Percentiles rank a stretch among this genome's conserved stretches.
phyloP scores from a whole-genome alignment of 1,140 invertebrate genomes.

The Mamestra configurata region DNA sequence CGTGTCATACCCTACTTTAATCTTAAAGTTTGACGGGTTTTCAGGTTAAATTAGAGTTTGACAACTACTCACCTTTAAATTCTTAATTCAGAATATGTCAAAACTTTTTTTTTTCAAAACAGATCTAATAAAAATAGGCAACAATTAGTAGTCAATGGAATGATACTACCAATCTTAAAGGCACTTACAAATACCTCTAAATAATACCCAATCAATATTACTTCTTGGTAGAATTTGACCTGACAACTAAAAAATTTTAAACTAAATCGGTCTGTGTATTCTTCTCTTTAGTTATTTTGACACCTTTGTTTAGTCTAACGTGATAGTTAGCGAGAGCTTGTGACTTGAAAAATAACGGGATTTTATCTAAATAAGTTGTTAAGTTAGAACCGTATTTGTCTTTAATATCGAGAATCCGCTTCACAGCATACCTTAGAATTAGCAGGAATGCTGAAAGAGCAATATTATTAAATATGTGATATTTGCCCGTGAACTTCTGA shows the following conservation, averaged over 20 bases:
- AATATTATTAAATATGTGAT: not conserved
- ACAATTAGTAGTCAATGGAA: too few relatives aligned
- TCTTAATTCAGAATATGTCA: too few relatives aligned
- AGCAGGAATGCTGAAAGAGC: not conserved
- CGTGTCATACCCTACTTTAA: too few relatives aligned
- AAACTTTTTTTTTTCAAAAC: too few relatives aligned
- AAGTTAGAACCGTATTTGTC: constrained; percentile 22
- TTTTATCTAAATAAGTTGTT: constrained; percentile 4
- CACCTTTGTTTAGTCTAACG: constrained; percentile 36
- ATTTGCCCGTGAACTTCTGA: too few relatives aligned
- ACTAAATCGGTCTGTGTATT: constrained; percentile 9
- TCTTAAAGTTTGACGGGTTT: too few relatives aligned
- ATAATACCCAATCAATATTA: not conserved
- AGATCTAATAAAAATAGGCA: too few relatives aligned
- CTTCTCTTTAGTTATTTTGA: constrained; percentile 34
- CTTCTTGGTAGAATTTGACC: not conserved
- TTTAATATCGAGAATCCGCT: constrained; percentile 7
- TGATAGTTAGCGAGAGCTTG: constrained; percentile 36
- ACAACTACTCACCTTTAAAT: too few relatives aligned
- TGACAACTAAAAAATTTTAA: not conserved
- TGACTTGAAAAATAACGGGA: constrained; percentile 48
- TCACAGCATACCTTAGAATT: constrained; percentile 14
- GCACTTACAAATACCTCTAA: not conserved
- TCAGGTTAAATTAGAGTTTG: too few relatives aligned
- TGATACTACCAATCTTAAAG: too few relatives aligned